phyloP scores from a whole-genome alignment of 1,140 invertebrate genomes.

The Drosophila saltans region DNA sequence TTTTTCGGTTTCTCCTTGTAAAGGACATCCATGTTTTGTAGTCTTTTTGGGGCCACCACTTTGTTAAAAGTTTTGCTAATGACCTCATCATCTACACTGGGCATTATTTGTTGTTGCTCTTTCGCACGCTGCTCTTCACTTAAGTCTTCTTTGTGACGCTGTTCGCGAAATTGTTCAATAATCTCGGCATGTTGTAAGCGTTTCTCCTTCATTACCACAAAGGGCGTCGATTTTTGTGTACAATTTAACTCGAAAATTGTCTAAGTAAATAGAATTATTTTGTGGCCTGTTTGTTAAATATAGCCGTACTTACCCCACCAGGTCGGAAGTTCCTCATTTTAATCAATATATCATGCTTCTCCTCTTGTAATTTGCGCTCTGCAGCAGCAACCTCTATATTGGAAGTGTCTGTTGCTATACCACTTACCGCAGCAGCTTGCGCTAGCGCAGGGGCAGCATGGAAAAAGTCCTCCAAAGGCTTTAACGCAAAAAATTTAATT shows the following conservation, averaged over 20 bases:
- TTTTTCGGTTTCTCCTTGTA: slow-evolving; percentile 84
- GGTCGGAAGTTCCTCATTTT: slow-evolving; percentile 93
- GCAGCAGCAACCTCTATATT: slow-evolving; percentile 57
- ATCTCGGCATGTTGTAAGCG: slow-evolving; percentile 86
- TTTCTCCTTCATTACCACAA: slow-evolving; percentile 89
- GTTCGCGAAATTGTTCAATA: slow-evolving; percentile 84
- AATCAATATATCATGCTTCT: slow-evolving; percentile 86
- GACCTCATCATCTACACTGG: slow-evolving; percentile 64
- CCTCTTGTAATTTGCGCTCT: slow-evolving; percentile 76
- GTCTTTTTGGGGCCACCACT: slow-evolving; percentile 86
- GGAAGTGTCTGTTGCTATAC: slow-evolving; percentile 42
- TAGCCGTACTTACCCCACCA: slow-evolving; percentile 87
- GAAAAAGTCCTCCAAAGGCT: slow-evolving; percentile 81
- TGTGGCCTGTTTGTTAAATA: not conserved
- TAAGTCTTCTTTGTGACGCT: slow-evolving; percentile 77
- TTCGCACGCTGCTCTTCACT: slow-evolving; percentile 57
- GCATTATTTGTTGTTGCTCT: slow-evolving; percentile 19
- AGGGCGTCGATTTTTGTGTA: slow-evolving; percentile 90
- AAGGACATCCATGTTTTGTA: slow-evolving; percentile 85
- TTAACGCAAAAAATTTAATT: slow-evolving; percentile 80
- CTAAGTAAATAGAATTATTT: slow-evolving; percentile 85
- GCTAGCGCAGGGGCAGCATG: slow-evolving; percentile 51
- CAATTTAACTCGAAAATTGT: slow-evolving; percentile 97
- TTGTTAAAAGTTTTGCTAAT: slow-evolving; percentile 83
- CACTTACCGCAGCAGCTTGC: slow-evolving; percentile 56